Conservation (phyloP, 2,797 vertebrate species). For the Crenichthys baileyi region DNA sequence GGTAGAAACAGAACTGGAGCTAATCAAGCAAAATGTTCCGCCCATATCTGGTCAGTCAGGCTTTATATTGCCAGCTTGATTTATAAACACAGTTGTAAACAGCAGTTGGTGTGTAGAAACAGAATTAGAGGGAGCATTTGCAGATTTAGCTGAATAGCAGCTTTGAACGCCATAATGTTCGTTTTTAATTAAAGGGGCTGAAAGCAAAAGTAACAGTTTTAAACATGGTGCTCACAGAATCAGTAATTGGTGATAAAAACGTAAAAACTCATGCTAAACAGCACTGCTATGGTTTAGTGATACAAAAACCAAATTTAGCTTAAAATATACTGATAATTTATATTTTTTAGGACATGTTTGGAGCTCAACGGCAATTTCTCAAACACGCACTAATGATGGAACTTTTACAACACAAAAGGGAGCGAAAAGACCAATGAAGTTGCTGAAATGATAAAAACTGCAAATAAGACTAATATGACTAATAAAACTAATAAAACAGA, state of each 20-base stretch:
- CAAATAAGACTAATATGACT: neutral
- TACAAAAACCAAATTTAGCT: too few species aligned
- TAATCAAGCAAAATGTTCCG: neutral
- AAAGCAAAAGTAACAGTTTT: neutral
- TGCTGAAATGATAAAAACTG: neutral
- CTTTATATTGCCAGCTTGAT: neutral
- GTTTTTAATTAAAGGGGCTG: too few species aligned
- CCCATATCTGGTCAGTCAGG: neutral
- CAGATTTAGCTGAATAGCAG: neutral
- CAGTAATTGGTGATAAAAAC: too few species aligned
- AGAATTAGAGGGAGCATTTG: neutral
- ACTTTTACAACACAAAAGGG: neutral
- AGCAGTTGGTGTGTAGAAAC: neutral
- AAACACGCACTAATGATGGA: neutral
- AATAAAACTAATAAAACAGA: neutral
- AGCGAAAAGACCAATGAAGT: too few species aligned
- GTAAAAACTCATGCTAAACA: too few species aligned
- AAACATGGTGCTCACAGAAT: neutral
- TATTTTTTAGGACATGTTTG: too few species aligned
- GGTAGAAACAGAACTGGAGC: neutral
- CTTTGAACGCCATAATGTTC: neutral
- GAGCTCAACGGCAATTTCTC: neutral
- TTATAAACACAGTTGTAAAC: neutral
- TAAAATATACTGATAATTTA: too few species aligned
- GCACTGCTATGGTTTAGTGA: too few species aligned